Base-by-base conservation (phyloP, 2,113 vertebrate species). In the Colaptes auratus region DNA sequence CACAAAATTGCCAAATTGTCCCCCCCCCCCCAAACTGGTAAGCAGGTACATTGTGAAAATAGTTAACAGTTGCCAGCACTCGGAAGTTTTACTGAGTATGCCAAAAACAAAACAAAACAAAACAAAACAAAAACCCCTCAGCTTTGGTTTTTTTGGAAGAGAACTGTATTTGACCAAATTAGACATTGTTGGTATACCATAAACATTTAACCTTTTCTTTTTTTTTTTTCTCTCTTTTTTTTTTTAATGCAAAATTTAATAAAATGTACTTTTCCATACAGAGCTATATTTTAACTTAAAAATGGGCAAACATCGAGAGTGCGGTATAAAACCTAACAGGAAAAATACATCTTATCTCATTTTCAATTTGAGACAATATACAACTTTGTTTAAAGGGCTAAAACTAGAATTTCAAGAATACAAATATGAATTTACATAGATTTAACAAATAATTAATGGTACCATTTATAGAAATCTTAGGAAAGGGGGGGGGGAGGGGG, bases 1-100 rank as follows among this genome's bases (percentile, higher is more conserved):
- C 97, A 97, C 95, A 96, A 96, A 98, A 97, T 95, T 92, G 96
- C 97, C 98, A 96, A 97, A 98, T 98, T 96, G 95, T 97, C 97
- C 36, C 39, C 39, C 39, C 9, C 39, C 39, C 96, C 97, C 97
- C 97, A 95, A 95, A 97, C 94, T 97, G 95, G 84, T 98, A 97
- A 96, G 96, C 94, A 97, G 97, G 97, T 97, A 96, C 96, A 97
- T 92, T 92, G 95, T 96, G 92, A 96, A 97, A 97, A 97, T 91
- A 93, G 95, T 96, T 95, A 95, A 88, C 89, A 96, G 96, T 94
- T 96, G 96, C 96, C 96, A 96, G 97, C 94, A 97, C 95, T 96
- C 94, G 94, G 94, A 96, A 96, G 92, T 94, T 96, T 93, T 95
- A 96, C 92, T 97, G 92, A 97, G 96, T 95, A 95, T 75, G 96